Base-by-base conservation (phyloP, 2,797 vertebrate genomes). In the Onychomys leucogaster region DNA sequence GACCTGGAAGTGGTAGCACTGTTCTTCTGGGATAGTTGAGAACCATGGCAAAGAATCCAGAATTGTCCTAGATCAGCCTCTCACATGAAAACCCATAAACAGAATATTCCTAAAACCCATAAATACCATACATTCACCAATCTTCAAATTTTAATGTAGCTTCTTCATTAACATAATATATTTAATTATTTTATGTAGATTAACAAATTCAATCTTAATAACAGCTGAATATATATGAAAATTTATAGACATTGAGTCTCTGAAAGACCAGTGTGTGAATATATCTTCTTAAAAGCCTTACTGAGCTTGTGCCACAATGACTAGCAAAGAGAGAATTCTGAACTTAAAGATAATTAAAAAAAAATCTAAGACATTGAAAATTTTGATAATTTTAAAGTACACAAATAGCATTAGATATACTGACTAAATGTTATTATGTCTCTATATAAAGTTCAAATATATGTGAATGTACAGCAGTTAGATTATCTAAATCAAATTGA, bases 71-170 rank as follows among this genome's bases (percentile, higher is more conserved):
- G 21, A 49, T 69, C 4, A 69, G 4, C 21, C 6, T 46, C 37
- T 92, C 43, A 87, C 32, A 83, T 93, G 13, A 77, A n/a, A 55
- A 89, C 6, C 0, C 29, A 46, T 59, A 13, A 85, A 59, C 2
- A 94, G 10, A 87, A 67, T 6, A 41, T 3, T 61, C 89, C 6
- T 34, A 34, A 81, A 91, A 73, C 6, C 0, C 49, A 52, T 43
- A 63, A 90, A 5, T 4, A 92, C 13, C 67, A 90, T 43, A 46
- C 17, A 49, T 91, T 96, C 92, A 92, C 43, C 93, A 73, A 89
- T 65, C 8, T 91, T 93, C 7, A 95, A 88, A 89, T 59, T 1
- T 11, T 59, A 6, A 71, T 83, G 61, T 16, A 34, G 25, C 87
- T 93, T 76, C 21, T 14, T 92, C 29, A 90, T 59, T 90, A 95